Base-by-base conservation (phyloP, 2,888 invertebrate species). In the Cremastobaeus sp. region DNA sequence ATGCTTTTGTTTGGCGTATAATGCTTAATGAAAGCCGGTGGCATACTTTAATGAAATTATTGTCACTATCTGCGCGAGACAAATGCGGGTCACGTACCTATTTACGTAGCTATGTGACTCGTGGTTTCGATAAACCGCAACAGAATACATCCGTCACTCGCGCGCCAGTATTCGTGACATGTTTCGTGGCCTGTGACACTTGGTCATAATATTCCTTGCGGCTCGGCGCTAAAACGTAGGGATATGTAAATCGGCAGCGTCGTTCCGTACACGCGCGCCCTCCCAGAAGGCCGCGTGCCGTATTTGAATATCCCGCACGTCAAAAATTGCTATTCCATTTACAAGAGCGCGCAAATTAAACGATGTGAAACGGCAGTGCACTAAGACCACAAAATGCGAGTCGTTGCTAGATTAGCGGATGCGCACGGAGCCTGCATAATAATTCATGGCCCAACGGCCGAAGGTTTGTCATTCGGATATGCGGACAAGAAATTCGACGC, bases 51-150 rank as follows among this genome's bases (percentile, higher is more conserved):
- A 70, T 70, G 57, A 62, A 74, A 69, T 69, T 74, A 74, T 68
- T 69, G 73, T 74, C 68, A 74, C 69, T 72, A 65, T 54, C 60
- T 73, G 57, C 30, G 62, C 30, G 68, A 70, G 70, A 72, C 71
- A 77, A 78, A 80, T 77, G 76, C 73, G 68, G 77, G 79, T 80
- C 79, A 77, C 76, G 74, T 76, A 78, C 78, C 79, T 79, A 79
- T 81, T 81, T 79, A 76, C 77, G 73, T 79, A 76, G 77, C 76
- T 77, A 73, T 76, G 77, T 77, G 78, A 81, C 79, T 81, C 76
- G 84, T 57, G 83, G 83, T 70, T 74, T 70, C 74, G 66, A 74
- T 74, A 74, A 74, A 74, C 74, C 70, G 55, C 74, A 65, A 65
- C 70, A 70, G 50, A 68, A 74, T 65, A 77, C 78, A 77, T 78